These are phyloP conservation scores for Tipula lateralis DNA, from an alignment of 2,888 invertebrate species.

Conservation along the genomic window DNA sequence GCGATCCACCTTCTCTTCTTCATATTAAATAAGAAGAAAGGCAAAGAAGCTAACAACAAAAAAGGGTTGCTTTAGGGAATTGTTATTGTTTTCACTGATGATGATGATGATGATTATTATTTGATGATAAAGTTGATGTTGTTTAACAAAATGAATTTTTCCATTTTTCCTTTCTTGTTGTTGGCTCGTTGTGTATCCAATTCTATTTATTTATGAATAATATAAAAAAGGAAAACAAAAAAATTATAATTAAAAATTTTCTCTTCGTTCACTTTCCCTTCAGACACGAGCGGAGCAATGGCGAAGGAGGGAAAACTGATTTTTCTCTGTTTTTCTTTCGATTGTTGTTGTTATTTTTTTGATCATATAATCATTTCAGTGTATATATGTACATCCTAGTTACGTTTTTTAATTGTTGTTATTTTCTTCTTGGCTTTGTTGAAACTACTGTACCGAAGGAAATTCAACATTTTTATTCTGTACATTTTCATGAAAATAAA, in stretches of 20 bases:
- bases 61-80: constrained; percentile 4
- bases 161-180: not conserved
- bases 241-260: constrained; percentile 24
- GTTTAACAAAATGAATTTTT: constrained; percentile 19
- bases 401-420: not conserved
- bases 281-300: not conserved
- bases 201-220: constrained; percentile 19
- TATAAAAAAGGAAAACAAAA: not conserved
- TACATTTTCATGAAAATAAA: not conserved
- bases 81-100: not conserved
- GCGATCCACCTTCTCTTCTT: not conserved
- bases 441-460: not conserved
- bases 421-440: not conserved
- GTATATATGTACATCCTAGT: not conserved
- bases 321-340: not conserved
- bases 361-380: not conserved
- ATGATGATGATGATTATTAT: not conserved
- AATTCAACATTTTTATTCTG: not conserved
- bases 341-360: too few species aligned
- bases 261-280: constrained; percentile 9
- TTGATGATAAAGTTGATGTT: not conserved
- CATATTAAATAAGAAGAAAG: not conserved
- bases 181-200: not conserved
- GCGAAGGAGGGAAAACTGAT: not conserved
- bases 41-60: not conserved